These are phyloP conservation scores for Dryococelus australis DNA, from an alignment of 2,888 invertebrate species.

Conservation along the genomic window DNA sequence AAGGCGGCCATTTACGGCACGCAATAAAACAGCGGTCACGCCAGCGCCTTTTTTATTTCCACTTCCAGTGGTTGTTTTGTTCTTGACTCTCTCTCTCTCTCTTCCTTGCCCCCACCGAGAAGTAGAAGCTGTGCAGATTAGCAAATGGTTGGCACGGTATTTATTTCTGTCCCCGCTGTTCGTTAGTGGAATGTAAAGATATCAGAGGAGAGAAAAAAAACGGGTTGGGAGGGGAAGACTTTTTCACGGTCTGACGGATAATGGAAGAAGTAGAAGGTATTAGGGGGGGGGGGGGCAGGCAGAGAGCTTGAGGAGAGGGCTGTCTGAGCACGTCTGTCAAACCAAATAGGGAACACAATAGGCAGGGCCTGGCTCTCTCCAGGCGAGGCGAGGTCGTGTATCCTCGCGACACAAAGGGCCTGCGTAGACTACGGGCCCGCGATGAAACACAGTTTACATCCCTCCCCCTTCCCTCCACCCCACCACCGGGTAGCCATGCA, in stretches of 20 bases:
- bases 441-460: conserved; percentile 22
- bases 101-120: neutral
- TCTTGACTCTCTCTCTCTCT: neutral
- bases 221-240: no score
- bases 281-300: neutral
- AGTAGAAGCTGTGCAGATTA: neutral
- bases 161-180: neutral
- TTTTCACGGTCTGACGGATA: neutral
- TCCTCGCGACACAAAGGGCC: neutral
- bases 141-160: neutral
- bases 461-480: conserved; percentile 21
- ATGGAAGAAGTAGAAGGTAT: neutral
- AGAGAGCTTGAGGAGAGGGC: neutral
- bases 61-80: neutral
- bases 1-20: conserved; percentile 9
- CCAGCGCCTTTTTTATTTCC: neutral
- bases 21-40: conserved; percentile 16
- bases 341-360: neutral
- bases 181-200: neutral
- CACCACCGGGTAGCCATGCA: neutral
- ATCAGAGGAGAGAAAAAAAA: neutral
- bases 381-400: neutral
- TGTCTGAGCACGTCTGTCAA: neutral
- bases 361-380: neutral
- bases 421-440: neutral